phyloP scores from a whole-genome alignment of 2,797 vertebrate genomes.

The Gorsachius magnificus region DNA sequence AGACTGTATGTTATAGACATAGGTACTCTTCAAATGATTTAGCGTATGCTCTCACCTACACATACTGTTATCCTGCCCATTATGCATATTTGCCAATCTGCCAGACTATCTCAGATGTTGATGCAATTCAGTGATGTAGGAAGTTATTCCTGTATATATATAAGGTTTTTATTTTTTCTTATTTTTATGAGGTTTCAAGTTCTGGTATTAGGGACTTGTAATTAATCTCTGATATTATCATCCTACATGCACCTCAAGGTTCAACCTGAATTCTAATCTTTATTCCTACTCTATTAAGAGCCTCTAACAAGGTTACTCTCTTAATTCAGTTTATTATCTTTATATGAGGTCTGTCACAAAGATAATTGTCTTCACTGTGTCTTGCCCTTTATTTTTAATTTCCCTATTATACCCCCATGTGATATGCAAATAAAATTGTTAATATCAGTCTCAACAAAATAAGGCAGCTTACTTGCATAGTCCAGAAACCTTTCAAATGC shows the following conservation, averaged over 20 bases:
- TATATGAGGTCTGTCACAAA: background rate
- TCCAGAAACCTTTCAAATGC: background rate
- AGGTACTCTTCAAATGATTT: background rate
- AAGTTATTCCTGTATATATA: background rate
- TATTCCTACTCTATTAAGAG: background rate
- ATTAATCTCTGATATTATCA: background rate
- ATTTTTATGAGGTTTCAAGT: background rate
- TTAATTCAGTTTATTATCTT: background rate
- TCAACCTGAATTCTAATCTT: background rate
- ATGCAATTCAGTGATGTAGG: background rate
- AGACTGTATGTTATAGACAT: background rate
- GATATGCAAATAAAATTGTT: background rate
- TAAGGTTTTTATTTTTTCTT: background rate
- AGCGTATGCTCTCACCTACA: background rate
- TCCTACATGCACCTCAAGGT: background rate
- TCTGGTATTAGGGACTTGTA: background rate
- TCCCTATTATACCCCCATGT: background rate
- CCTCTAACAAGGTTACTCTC: background rate
- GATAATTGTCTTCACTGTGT: background rate
- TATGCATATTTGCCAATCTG: rapidly evolving
- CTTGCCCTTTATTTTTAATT: background rate
- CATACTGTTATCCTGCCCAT: background rate
- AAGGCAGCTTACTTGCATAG: background rate
- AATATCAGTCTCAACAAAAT: background rate
- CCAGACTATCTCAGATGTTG: background rate